Evolutionary conservation across 2,888 invertebrate species (phyloP), one percentile per base, ranked within the genome.

Genomic region (Andrena marginata): DNA sequence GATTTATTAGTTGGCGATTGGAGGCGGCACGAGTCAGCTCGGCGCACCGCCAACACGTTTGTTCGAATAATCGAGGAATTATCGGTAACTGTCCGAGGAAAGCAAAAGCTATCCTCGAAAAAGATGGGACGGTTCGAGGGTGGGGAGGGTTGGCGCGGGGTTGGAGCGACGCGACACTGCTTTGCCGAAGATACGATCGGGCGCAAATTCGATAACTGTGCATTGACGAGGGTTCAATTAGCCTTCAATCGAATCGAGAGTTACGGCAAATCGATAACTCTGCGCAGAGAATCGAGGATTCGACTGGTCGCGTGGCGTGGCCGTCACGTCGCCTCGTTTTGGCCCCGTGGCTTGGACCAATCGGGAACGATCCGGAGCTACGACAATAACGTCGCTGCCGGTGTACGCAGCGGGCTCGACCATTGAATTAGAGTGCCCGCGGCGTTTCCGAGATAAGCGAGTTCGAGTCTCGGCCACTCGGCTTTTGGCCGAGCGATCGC

Each of bases 341-440:
- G 59, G 73, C 31, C 49, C 33, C n/a, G 42, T 26, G 63, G 33
- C 63, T 42, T 16, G 42, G 70, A 29, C 56, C 60, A 10, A 51
- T 26, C n/a, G 42, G 23, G 20, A 35, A n/a, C 59, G 51, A 33
- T 63, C 51, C 63, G 35, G 7, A 29, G 63, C 69, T 56, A 82
- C 73, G 77, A 86, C 86, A 88, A 88, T 85, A 88, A 85, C 82
- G 82, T 77, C 86, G 76, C 65, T 80, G 76, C 79, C 79, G 73
- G 75, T 82, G 69, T 76, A 75, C 72, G 79, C 75, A 78, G 56
- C 67, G 65, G 73, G 33, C 69, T 69, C 80, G 77, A 74, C 79
- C 81, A 76, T 82, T 85, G 84, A 87, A 87, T 87, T 74, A 81
- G 79, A 84, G 80, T 65, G 73, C 67, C 77, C 77, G 80, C 76